These are phyloP conservation scores for Troglohyphantes excavatus DNA, from an alignment of 2,888 invertebrate genomes.

Conservation along the genomic window DNA sequence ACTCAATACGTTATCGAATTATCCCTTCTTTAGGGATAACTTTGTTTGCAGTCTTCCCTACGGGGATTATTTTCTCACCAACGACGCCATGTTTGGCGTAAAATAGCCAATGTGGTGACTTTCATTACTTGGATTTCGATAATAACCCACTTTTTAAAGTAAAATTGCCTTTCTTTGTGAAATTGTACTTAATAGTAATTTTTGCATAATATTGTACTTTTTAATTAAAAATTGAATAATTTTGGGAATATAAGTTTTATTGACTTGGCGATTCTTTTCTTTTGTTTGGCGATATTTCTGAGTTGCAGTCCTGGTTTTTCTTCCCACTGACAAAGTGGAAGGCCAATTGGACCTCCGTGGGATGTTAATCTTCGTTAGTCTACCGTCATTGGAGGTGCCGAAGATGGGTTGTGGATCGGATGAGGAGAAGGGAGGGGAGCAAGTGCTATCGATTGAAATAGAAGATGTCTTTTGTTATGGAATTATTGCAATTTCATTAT, in stretches of 20 bases:
- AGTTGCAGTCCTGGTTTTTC: too few relatives aligned
- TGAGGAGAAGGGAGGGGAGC: background rate
- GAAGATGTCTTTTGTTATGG: background rate
- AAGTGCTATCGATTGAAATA: background rate
- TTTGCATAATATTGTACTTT: too few relatives aligned
- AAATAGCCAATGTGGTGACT: too few relatives aligned
- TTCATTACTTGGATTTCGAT: too few relatives aligned
- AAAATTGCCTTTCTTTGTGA: too few relatives aligned
- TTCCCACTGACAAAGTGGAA: background rate
- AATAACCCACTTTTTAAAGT: too few relatives aligned
- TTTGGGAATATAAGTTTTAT: too few relatives aligned
- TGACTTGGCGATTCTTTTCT: too few relatives aligned
- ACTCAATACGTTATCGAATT: conserved; percentile 76
- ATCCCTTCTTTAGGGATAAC: conserved; percentile 52
- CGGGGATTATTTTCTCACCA: background rate
- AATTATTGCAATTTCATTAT: background rate
- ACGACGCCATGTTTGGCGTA: too few relatives aligned
- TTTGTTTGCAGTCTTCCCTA: conserved; percentile 52
- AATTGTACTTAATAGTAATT: too few relatives aligned
- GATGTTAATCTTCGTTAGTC: background rate
- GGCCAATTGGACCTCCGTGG: background rate
- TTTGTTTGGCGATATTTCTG: too few relatives aligned
- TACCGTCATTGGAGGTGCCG: background rate
- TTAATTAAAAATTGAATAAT: too few relatives aligned
- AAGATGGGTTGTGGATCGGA: background rate